Evolutionary conservation across 2,113 vertebrate genomes (phyloP).

Genomic region (Salvator merianae): DNA sequence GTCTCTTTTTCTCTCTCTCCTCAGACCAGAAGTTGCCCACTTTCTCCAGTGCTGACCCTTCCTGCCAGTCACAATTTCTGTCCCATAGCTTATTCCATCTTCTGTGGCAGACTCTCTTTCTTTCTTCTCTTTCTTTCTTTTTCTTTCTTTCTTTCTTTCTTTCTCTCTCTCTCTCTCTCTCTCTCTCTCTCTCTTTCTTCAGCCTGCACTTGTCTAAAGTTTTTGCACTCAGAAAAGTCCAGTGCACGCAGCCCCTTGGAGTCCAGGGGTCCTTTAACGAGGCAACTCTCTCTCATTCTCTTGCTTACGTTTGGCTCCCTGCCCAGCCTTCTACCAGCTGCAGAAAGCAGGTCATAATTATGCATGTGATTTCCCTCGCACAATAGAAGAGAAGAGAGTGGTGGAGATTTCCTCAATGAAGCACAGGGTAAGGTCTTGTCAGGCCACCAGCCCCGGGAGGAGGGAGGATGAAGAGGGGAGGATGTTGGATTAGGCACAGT

Average conservation of each 20-base stretch:
- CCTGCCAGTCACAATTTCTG: no score
- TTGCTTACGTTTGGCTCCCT: neutral
- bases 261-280: conserved; percentile 11
- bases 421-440: neutral
- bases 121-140: no score
- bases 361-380: neutral
- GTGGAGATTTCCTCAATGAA: neutral
- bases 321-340: conserved; percentile 9
- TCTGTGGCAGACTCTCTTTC: no score
- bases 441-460: neutral
- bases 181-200: no score
- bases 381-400: neutral
- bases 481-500: neutral
- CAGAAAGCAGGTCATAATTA: neutral
- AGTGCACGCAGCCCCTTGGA: neutral
- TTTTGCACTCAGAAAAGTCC: neutral
- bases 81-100: no score
- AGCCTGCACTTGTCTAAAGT: no score
- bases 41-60: neutral
- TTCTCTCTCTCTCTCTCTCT: no score
- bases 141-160: no score
- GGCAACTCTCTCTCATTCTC: neutral
- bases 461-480: no score
- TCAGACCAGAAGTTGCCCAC: no score
- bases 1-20: no score